These are phyloP conservation scores for Anguilla pacifica DNA, from an alignment of 2,797 vertebrate species.

Conservation along the genomic window DNA sequence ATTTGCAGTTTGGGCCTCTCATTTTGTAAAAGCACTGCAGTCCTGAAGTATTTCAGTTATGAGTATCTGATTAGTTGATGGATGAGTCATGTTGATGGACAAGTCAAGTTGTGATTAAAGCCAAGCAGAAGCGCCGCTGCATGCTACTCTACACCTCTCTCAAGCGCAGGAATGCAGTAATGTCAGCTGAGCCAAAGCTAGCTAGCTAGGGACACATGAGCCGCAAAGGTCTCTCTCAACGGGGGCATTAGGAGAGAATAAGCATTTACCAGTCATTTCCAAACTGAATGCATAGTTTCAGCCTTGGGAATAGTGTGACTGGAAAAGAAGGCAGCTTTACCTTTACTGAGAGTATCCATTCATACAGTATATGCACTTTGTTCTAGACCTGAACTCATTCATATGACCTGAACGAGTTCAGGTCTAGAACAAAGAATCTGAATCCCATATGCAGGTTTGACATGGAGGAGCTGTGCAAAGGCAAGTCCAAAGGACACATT, in stretches of 20 bases:
- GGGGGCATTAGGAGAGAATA: no score
- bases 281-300: background rate
- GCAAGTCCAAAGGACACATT: conserved; percentile 19
- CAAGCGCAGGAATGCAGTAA: background rate
- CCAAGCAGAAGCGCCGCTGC: background rate
- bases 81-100: background rate
- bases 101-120: background rate
- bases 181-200: background rate
- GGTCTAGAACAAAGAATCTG: background rate
- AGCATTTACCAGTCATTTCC: background rate
- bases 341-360: background rate
- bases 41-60: background rate
- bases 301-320: background rate
- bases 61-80: background rate
- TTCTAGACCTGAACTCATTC: no score
- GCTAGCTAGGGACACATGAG: background rate
- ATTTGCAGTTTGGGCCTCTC: background rate
- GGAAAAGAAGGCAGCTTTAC: background rate
- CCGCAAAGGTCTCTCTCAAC: background rate
- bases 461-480: background rate
- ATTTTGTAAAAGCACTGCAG: background rate
- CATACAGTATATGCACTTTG: background rate
- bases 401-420: background rate
- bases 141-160: background rate
- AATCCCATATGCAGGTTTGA: background rate